A percentile compares a stretch with the other conserved stretches of the same genome.
These are phyloP conservation scores for Mico argentatus DNA, from an alignment of 2,797 vertebrate genomes.

Conservation along the genomic window DNA sequence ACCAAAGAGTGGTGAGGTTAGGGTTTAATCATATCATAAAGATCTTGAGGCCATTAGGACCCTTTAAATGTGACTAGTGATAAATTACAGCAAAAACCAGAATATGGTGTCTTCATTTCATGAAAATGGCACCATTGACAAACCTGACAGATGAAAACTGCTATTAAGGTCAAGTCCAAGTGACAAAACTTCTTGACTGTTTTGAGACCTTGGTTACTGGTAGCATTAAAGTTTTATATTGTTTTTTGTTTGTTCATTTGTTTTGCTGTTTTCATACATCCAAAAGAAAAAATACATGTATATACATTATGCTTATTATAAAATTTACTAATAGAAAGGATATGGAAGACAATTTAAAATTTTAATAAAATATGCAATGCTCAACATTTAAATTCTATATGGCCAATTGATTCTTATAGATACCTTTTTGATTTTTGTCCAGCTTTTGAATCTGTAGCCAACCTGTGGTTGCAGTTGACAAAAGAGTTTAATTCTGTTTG, in stretches of 20 bases:
- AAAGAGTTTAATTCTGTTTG: neutral
- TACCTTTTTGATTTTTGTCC: neutral
- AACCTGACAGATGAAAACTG: neutral
- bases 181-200: neutral
- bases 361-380: neutral
- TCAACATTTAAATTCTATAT: neutral
- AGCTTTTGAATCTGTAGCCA: neutral
- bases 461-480: neutral
- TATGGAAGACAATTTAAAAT: neutral
- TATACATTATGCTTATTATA: neutral
- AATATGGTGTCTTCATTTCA: neutral
- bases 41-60: neutral
- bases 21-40: neutral
- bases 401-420: neutral
- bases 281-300: neutral
- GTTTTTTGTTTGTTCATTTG: neutral
- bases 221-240: neutral
- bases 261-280: too few relatives aligned
- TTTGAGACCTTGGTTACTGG: neutral
- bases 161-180: neutral
- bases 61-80: neutral
- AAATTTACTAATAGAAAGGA: neutral
- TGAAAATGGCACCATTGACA: neutral
- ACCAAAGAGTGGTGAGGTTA: neutral
- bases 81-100: neutral